Conservation (phyloP, 2,797 vertebrate species). For the Benthosema pterotum region DNA sequence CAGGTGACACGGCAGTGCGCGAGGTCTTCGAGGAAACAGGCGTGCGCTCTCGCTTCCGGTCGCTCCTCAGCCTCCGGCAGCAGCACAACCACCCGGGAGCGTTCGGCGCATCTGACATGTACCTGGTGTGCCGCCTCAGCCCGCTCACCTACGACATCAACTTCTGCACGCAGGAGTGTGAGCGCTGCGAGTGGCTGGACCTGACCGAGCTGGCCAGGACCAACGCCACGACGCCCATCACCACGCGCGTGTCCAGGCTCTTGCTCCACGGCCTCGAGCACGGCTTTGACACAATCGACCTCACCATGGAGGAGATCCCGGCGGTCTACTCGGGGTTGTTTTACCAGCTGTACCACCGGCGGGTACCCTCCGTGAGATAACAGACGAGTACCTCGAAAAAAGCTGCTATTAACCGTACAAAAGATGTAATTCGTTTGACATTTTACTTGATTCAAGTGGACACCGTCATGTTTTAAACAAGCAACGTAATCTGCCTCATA, state of each 20-base stretch:
- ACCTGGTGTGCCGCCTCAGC: constrained; percentile 89
- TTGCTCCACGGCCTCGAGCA: constrained; percentile 84
- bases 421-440: no score
- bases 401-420: no score
- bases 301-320: constrained; percentile 84
- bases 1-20: constrained; percentile 89
- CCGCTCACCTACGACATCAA: constrained; percentile 85
- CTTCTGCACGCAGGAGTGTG: constrained; percentile 91
- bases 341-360: constrained; percentile 91
- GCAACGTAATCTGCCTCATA: neutral
- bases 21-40: constrained; percentile 97
- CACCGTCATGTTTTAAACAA: no score
- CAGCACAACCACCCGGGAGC: constrained; percentile 91
- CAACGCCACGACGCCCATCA: constrained; percentile 83
- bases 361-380: constrained; percentile 74
- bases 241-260: constrained; percentile 84
- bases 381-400: constrained; percentile 17
- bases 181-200: constrained; percentile 90
- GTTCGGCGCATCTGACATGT: constrained; percentile 94
- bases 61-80: constrained; percentile 92
- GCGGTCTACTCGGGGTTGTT: constrained; percentile 85
- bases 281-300: constrained; percentile 88
- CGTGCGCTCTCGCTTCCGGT: constrained; percentile 88
- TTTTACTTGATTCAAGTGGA: no score
- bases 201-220: constrained; percentile 79